Percentiles rank a stretch among this genome's conserved stretches.
Evolutionary conservation across 1,140 invertebrate genomes (phyloP).

Genomic region (Agrypnia vestita): DNA sequence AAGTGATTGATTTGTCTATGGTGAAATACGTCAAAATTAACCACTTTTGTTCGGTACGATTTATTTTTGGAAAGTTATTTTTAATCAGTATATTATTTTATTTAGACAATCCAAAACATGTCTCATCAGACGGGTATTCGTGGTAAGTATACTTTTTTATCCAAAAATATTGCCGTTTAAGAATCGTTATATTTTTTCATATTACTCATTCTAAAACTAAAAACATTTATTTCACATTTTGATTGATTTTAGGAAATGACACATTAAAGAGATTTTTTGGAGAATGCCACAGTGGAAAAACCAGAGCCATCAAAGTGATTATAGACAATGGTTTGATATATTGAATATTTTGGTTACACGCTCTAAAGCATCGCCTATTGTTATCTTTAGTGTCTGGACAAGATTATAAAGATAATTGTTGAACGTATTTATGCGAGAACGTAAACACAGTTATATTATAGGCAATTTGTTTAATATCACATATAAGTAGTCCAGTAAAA

Average conservation of each 20-base stretch:
- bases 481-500: constrained; percentile 30
- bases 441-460: too few relatives aligned
- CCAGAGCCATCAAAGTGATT: constrained; percentile 86
- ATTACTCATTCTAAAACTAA: not conserved
- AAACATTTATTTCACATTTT: constrained; percentile 25
- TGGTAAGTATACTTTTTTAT: constrained; percentile 61
- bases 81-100: constrained; percentile 5
- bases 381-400: too few relatives aligned
- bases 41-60: not conserved
- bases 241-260: constrained; percentile 82
- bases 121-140: constrained; percentile 71
- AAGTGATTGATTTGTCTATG: constrained; percentile 2
- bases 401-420: too few relatives aligned
- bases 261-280: constrained; percentile 86
- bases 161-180: not conserved
- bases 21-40: constrained; percentile 27
- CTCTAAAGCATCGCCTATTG: too few relatives aligned
- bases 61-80: constrained; percentile 37
- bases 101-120: constrained; percentile 61
- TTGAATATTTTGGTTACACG: too few relatives aligned
- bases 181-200: not conserved
- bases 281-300: constrained; percentile 86
- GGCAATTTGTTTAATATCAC: too few relatives aligned
- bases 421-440: too few relatives aligned
- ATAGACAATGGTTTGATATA: constrained; percentile 86